phyloP scores from a whole-genome alignment of 2,113 vertebrate genomes.

The Sakesphorus luctuosus region DNA sequence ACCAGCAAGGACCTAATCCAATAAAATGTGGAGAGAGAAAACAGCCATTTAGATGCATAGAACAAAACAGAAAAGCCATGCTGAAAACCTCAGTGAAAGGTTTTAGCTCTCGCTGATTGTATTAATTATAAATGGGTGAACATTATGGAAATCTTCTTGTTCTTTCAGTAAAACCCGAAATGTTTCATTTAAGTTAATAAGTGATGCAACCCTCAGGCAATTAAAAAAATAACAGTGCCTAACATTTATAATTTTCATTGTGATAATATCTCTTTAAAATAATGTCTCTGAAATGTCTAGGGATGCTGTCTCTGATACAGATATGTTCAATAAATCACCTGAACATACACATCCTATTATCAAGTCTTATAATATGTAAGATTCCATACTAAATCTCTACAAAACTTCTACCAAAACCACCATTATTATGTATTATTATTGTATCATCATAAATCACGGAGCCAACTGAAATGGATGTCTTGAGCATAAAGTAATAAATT shows the following conservation, averaged over 20 bases:
- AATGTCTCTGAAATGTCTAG: not conserved
- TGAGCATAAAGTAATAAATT: not conserved
- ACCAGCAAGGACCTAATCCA: not conserved
- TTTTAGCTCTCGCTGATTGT: not conserved
- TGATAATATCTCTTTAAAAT: not conserved
- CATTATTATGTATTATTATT: not conserved
- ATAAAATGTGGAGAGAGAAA: rapidly evolving
- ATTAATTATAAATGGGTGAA: not conserved
- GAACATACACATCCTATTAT: not conserved
- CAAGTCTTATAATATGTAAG: not conserved
- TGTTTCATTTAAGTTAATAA: not conserved
- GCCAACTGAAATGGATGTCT: not conserved
- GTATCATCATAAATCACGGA: slow-evolving; percentile 2
- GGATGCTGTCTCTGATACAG: not conserved
- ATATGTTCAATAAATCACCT: not conserved
- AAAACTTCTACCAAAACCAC: not conserved
- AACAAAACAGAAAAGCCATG: not conserved
- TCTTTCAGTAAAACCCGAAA: not conserved
- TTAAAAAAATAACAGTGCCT: not conserved
- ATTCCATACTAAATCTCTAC: not conserved
- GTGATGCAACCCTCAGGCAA: rapidly evolving
- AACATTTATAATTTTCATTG: not conserved
- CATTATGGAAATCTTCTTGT: not conserved
- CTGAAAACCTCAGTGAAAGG: not conserved
- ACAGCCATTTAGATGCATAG: not conserved